Evolutionary conservation across 2,113 vertebrate species (phyloP), one percentile per base, ranked within the genome.

Genomic region (Cochlearius cochlearius): DNA sequence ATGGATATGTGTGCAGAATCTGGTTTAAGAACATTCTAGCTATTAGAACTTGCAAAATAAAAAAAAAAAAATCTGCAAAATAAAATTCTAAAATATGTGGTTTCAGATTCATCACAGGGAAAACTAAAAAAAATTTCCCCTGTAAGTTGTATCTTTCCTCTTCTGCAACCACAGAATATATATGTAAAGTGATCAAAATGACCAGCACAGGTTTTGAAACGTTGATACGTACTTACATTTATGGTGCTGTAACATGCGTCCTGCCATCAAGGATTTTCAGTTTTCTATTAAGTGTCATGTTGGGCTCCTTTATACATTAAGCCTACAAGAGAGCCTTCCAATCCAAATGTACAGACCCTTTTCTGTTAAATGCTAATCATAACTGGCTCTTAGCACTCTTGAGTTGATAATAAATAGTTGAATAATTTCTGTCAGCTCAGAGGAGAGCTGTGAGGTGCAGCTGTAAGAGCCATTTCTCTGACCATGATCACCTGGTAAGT

Each of bases 241-340:
- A 27, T 0, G 3, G 22, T 30, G 27, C 16, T 52, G 20, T 53
- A 62, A 71, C 0, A 0, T 25, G 38, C 15, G 71, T 62, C 29
- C 19, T 76, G 3, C 9, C 10, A 53, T 68, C 18, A 49, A 82
- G 21, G 34, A 45, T 27, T 92, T 86, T 82, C 7, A 25, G 18
- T 78, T 79, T 86, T 67, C 38, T 58, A 5, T 64, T 45, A 20
- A 0, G 0, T 32, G 8, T 21, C 18, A 9, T 59, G 11, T 53
- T 75, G 15, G 20, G 3, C 13, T 89, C 3, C 25, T 71, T 55
- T 68, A 64, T 19, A 34, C 2, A 3, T 39, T 58, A 58, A 79
- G 30, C 13, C 11, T 56, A 26, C 36, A 39, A 72, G 14, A 67
- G 25, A 63, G 9, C 10, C 36, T 86, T 88, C 22, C 43, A 85